Base-by-base conservation (phyloP, 2,888 invertebrate species). In the Timandra comae region DNA sequence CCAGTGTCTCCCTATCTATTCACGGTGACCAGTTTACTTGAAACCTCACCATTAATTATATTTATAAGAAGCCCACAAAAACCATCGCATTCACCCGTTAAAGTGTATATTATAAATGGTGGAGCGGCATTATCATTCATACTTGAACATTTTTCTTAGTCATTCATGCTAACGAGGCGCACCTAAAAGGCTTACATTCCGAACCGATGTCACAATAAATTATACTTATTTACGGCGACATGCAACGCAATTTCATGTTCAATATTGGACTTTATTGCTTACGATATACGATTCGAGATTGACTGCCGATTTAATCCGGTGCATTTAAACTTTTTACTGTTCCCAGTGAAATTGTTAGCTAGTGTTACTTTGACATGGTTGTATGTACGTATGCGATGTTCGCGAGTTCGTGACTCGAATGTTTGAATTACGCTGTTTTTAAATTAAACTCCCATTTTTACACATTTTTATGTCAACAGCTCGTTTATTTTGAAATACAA, bases 211-310 rank as follows among this genome's bases (percentile, higher is more conserved):
- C 47, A 53, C 51, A 44, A 54, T 55, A 57, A 58, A 56, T 59
- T 57, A 56, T 52, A 53, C 46, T 37, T 49, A 45, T 46, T 51
- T 47, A 53, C 51, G 42, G 39, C 34, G 26, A 38, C 46, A 43
- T 44, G 45, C 43, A 43, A 50, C 38, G 37, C 39, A 38, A 41
- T 47, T 62, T 63, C 62, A 67, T 56, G 58, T 69, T 63, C 65
- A 67, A 72, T 71, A 68, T 66, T 62, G 60, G 50, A 56, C 63
- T 68, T 71, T 72, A 72, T 63, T 56, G 52, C 57, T 37, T 34
- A 33, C 38, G 38, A 33, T 41, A 47, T 61, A 59, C 52, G 54
- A 55, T 54, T 47, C 46, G 49, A 50, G 56, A 63, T 60, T 59
- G 61, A 41, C 43, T 44, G 57, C 52, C 42, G 54, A 42, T 52